Percentiles rank a stretch among this genome's conserved stretches.
These are phyloP conservation scores for Aphyosemion australe DNA, from an alignment of 2,113 vertebrate species.

Conservation along the genomic window DNA sequence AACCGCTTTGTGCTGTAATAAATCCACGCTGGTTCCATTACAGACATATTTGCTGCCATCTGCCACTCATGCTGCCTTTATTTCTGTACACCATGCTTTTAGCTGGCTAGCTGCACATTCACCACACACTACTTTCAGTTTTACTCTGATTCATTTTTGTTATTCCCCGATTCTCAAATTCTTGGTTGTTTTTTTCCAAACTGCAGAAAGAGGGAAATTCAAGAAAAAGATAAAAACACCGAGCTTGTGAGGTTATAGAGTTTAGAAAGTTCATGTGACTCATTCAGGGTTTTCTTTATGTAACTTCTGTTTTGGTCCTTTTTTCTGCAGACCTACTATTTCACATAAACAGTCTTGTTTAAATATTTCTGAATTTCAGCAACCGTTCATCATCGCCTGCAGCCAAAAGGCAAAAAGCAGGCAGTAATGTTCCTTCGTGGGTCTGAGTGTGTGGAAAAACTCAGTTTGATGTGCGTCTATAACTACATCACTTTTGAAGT, in stretches of 20 bases:
- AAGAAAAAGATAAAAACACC: no score
- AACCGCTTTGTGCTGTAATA: slow-evolving; percentile 6
- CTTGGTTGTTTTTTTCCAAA: neutral
- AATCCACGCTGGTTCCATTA: slow-evolving; percentile 32
- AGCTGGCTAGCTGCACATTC: neutral
- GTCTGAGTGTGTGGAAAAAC: no score
- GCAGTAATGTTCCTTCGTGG: no score
- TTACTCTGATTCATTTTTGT: no score
- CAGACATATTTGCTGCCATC: slow-evolving; percentile 31
- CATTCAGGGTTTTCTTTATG: slow-evolving; percentile 14
- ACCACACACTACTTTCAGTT: slow-evolving; percentile 11
- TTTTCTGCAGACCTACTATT: neutral
- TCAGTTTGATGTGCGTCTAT: no score
- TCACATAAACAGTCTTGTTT: slow-evolving; percentile 7
- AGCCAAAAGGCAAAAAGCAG: no score
- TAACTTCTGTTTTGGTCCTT: neutral
- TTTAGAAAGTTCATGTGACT: slow-evolving; percentile 46
- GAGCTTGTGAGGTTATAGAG: slow-evolving; percentile 19
- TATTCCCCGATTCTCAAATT: neutral
- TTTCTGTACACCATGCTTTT: no score
- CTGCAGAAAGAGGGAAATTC: neutral
- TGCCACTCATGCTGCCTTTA: slow-evolving; percentile 29
- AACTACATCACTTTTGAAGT: no score
- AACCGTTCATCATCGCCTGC: no score
- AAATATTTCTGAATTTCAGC: slow-evolving; percentile 2